These are phyloP conservation scores for Hemiprocne comata DNA, from an alignment of 2,113 vertebrate species.

Conservation along the genomic window DNA sequence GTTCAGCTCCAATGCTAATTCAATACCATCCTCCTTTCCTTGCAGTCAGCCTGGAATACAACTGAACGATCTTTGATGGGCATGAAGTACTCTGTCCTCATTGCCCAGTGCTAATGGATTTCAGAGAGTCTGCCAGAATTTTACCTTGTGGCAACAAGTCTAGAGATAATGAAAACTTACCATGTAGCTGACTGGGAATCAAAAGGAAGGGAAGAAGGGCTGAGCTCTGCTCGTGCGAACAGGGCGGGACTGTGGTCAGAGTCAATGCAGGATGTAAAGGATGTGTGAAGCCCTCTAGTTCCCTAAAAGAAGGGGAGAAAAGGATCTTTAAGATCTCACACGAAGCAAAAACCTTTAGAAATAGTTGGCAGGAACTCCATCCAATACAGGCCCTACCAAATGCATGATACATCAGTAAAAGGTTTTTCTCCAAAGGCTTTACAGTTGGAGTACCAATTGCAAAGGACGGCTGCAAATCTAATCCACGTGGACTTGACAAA, in stretches of 20 bases:
- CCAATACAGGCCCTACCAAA: background rate
- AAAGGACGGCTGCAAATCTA: background rate
- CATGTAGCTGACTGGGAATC: slow-evolving; percentile 58
- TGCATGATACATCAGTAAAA: background rate
- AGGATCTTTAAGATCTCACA: background rate
- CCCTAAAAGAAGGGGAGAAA: slow-evolving; percentile 44
- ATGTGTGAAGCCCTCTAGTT: slow-evolving; percentile 45
- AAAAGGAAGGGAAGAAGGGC: slow-evolving; percentile 56
- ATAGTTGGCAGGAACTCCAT: background rate
- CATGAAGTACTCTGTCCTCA: slow-evolving; percentile 49
- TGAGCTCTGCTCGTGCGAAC: slow-evolving; percentile 49
- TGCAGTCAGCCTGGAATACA: slow-evolving; percentile 42
- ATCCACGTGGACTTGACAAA: background rate
- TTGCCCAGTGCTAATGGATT: slow-evolving; percentile 60
- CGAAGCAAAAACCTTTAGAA: background rate
- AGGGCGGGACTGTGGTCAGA: slow-evolving; percentile 49
- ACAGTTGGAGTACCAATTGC: background rate
- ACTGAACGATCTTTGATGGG: slow-evolving; percentile 48
- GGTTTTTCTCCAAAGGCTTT: background rate
- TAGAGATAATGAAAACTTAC: slow-evolving; percentile 66
- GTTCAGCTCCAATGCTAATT: slow-evolving; percentile 70
- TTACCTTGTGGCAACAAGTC: slow-evolving; percentile 50
- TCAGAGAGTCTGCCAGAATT: slow-evolving; percentile 42
- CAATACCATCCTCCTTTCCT: slow-evolving; percentile 38
- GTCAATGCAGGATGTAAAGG: slow-evolving; percentile 58